phyloP scores from a whole-genome alignment of 1,140 invertebrate genomes.

The Drosophila trapezifrons region DNA sequence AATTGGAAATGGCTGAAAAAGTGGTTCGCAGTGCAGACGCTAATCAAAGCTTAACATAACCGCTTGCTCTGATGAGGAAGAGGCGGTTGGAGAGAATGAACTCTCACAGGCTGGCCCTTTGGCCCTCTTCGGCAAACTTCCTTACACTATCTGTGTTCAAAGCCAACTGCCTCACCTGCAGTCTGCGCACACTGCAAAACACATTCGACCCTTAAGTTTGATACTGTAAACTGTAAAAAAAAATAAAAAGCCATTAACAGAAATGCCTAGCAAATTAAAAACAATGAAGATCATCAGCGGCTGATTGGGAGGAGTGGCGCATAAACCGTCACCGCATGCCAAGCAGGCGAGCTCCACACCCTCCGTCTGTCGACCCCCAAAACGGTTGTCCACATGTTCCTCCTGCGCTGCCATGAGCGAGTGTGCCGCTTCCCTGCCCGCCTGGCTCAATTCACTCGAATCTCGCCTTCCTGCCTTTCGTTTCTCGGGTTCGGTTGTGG shows the following conservation, averaged over 20 bases:
- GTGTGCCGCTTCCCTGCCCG: slow-evolving; percentile 7
- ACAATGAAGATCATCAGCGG: slow-evolving; percentile 74
- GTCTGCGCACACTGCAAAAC: slow-evolving; percentile 15
- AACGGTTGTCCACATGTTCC: slow-evolving; percentile 54
- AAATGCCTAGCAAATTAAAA: slow-evolving; percentile 69
- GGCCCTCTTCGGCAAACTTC: no score
- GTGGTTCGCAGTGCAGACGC: no score
- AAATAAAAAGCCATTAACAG: slow-evolving; percentile 30
- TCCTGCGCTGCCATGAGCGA: slow-evolving; percentile 51
- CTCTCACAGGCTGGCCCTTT: no score
- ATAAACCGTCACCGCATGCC: slow-evolving; percentile 66
- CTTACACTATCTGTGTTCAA: neutral
- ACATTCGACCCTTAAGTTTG: slow-evolving; percentile 19
- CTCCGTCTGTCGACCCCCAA: slow-evolving; percentile 8
- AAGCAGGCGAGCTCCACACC: slow-evolving; percentile 28
- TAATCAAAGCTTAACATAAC: no score
- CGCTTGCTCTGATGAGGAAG: neutral
- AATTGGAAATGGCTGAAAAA: no score
- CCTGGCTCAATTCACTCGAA: slow-evolving; percentile 30
- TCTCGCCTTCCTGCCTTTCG: slow-evolving; percentile 31
- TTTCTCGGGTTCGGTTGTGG: slow-evolving; percentile 26
- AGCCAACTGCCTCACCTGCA: neutral
- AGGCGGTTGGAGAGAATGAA: neutral
- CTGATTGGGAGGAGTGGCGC: slow-evolving; percentile 69
- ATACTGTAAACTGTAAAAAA: slow-evolving; percentile 2